Evolutionary conservation across 2,113 vertebrate species (phyloP).

Genomic region (Oxyura jamaicensis): DNA sequence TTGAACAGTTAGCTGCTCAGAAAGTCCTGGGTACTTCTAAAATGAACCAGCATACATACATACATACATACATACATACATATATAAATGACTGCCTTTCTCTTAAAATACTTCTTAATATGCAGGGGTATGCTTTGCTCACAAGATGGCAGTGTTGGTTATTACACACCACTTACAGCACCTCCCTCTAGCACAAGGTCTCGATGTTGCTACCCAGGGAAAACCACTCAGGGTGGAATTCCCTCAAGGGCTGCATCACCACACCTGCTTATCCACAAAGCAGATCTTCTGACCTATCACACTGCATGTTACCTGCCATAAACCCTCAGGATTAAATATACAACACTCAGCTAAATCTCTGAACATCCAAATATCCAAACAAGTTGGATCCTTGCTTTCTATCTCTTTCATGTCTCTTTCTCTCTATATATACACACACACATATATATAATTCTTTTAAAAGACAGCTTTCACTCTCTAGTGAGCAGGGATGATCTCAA

Average conservation of each 20-base stretch:
- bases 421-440: too few relatives aligned
- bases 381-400: background rate
- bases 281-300: background rate
- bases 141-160: slow-evolving; percentile 68
- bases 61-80: too few relatives aligned
- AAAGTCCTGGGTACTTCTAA: background rate
- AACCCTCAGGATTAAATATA: background rate
- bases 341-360: background rate
- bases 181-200: background rate
- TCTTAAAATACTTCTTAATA: accelerated
- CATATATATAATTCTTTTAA: background rate
- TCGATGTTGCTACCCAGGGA: background rate
- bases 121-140: slow-evolving; percentile 10
- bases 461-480: background rate
- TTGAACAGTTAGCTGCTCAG: background rate
- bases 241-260: background rate
- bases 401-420: background rate
- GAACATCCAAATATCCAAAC: background rate
- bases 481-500: background rate
- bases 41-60: accelerated
- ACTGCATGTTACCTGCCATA: background rate
- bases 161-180: background rate
- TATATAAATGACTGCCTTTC: accelerated
- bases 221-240: background rate
- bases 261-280: background rate